Base-by-base conservation (phyloP, 2,113 vertebrate species). In the Myocastor coypus region DNA sequence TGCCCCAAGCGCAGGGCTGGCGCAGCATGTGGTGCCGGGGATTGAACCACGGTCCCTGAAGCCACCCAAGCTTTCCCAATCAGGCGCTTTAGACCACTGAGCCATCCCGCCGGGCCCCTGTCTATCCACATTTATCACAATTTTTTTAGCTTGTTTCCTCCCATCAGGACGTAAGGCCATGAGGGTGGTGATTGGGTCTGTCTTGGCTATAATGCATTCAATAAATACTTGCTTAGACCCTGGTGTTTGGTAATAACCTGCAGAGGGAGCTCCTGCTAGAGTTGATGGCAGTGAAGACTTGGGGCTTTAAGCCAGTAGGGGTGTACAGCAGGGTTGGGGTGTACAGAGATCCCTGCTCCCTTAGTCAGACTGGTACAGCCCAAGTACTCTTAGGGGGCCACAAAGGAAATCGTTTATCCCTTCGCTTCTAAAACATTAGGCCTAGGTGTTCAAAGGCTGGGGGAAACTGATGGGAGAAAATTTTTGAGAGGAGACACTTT, bases 221-320 rank as follows among this genome's bases (percentile, higher is more conserved):
- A 11, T 68, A 80, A 68, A 32, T 40, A 63, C 9, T n/a, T 85
- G 14, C 32, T 71, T 19, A 90, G 28, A 84, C 82, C 12, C 13
- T 83, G 66, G 73, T 80, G 61, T 40, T 37, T 61, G 61, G 61
- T 83, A 92, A 84, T 13, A 46, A 68, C 42, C 89, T 73, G 10
- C 24, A 91, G 93, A 66, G 92, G 92, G 89, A 83, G 87, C 61
- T 63, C 83, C 68, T 87, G 89, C 17, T 59, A 91, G 7, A 87
- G 59, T 2, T 40, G 46, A 82, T 50, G 37, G 63, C 46, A 85
- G 24, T 28, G 52, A 84, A 87, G 30, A 55, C 0, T 0, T n/a
- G 4, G 40, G 46, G 93, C 57, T 80, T 82, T 4, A 46, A 42
- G 26, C 1, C 57, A 83, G 24, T 26, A 19, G 20, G 30, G 24